Evolutionary conservation across 2,888 invertebrate species (phyloP), one percentile per base, ranked within the genome.

Genomic region (Pharmacophagus antenor): DNA sequence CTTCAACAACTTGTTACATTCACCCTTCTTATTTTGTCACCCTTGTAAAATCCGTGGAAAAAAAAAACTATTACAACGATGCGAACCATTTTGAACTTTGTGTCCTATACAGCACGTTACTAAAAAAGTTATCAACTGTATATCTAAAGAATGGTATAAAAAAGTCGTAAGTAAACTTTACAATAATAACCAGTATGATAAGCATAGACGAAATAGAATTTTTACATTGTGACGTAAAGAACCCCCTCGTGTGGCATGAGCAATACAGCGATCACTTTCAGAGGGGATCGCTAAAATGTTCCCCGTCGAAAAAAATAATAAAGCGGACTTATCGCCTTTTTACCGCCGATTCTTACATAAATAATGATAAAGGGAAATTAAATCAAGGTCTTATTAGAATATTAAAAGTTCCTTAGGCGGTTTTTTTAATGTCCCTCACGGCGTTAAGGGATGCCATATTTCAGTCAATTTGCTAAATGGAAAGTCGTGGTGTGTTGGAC

Each of bases 361-460:
- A 90, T 90, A 90, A 90, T 88, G 87, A 89, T 90, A 89, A 90
- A 90, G 78, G 82, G 85, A 88, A 90, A 89, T 90, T 90, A 90
- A 89, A 90, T 90, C 89, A 88, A 88, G 86, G 82, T 87, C 89
- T 88, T 89, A 89, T 88, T 87, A 88, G 77, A 80, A 87, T 87
- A 89, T 90, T 90, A 89, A 90, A 90, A 90, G 86, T 89, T 88
- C 76, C 70, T 78, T 73, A 80, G 84, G 84, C 81, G 77, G 50
- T 44, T 44, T 85, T 82, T 88, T 87, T 88, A 88, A 89, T 89
- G 89, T 89, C 87, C 80, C 82, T 82, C 71, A 74, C 77, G 77
- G 83, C 73, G 82, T 79, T 85, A 77, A 76, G 88, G 87, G 87
- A 85, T 78, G 80, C 74, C n/a, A 85, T 90, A 88, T 84, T 88